Base-by-base conservation (phyloP, 1,140 invertebrate genomes). In the Brachionus plicatilis region DNA sequence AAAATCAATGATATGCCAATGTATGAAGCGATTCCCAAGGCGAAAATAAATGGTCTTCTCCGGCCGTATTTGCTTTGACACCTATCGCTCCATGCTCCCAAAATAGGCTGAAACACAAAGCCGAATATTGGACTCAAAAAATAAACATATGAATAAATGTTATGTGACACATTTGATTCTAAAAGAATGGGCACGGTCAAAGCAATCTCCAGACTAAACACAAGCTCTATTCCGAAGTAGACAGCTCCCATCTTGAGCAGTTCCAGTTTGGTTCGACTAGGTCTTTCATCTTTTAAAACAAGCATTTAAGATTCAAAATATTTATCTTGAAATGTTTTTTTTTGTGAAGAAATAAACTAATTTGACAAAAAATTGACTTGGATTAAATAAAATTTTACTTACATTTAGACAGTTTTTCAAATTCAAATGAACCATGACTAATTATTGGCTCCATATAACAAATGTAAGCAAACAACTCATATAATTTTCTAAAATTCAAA, bases 31-130 rank as follows among this genome's bases (percentile, higher is more conserved):
- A 68, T 50, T 27, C 20, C 65, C 20, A 83, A 33, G n/a, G 65
- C 86, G 66, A 91, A 85, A 79, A 91, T 91, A 85, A 91, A 91
- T 17, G 91, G 91, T 24, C 90, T 86, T 66, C 91, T 82, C 24
- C 90, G 85, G n/a, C 91, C 91, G 33, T 50, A 83, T 43, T 20
- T 20, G 41, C 65, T 56, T 33, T 72, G 27, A 85, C 90, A 91
- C 9, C 85, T 86, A 86, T 91, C 91, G 85, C 90, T 90, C 76
- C 87, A 88, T 17, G 86, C 85, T 6, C 90, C 91, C 50, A 91
- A 87, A 5, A 90, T 66, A 2, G 91, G 91, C 24, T 91, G 90
- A 41, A 89, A 85, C 37, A 90, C 86, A 56, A 91, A 88, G 14
- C 89, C 90, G 37, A 91, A 79, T 43, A 91, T 86, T 12, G 90